Base-by-base conservation (phyloP, 2,888 invertebrate species). In the Octonoba sinensis region DNA sequence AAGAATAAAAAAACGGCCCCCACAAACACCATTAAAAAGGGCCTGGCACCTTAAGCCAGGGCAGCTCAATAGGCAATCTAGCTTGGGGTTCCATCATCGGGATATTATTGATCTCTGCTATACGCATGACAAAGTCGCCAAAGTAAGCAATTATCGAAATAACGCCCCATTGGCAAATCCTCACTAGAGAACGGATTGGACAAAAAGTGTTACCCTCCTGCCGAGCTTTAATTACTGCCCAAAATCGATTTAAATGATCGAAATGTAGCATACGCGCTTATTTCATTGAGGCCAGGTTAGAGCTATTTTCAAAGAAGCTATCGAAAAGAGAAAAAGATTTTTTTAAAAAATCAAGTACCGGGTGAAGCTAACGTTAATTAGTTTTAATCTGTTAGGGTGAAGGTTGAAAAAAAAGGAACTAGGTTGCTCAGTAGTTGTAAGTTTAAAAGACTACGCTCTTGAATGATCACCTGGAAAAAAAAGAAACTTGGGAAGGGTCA, bases 101-200 rank as follows among this genome's bases (percentile, higher is more conserved):
- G 54, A 46, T 62, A 73, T 62, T 81, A 81, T 81, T 81, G 79
- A 81, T 81, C 79, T 81, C 56, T 49, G 56, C 79, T 81, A 36
- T 69, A 74, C 79, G 79, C 79, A 73, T 81, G 79, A 81, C 73
- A 74, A 81, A 73, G 73, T 74, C 79, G 79, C 79, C 69, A 81
- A 81, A 81, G 79, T 81, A 81, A 81, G 79, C 73, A 81, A 81
- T 81, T 81, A 81, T 81, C 79, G 79, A 81, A 81, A 81, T 81
- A 81, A 81, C 79, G 73, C 79, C 79, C 73, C 73, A 81, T 81
- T 81, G 73, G 73, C 69, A 81, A 81, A 81, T 81, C 79, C 79
- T 81, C 79, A 73, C 73, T 81, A 81, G 67, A 81, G 73, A 67
- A 69, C 69, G 79, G 79, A 73, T 73, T 54, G 24, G 49, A 73